Base-by-base conservation (phyloP, 2,113 vertebrate genomes). In the Stigmatopora argus region DNA sequence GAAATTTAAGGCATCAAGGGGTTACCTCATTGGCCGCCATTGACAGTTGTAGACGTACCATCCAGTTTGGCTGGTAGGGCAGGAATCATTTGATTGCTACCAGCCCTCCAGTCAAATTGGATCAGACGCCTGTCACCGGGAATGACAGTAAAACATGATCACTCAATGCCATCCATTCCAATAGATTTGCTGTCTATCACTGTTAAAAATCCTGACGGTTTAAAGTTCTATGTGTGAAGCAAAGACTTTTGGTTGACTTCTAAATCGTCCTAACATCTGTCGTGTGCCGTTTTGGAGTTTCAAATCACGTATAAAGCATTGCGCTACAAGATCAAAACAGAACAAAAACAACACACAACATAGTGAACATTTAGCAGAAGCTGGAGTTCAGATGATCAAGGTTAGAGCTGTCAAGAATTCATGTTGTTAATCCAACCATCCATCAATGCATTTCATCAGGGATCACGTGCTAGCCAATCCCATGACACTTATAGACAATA, bases 341-440 rank as follows among this genome's bases (percentile, higher is more conserved):
- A 71, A 57, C 62, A 4, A 48, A 46, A 17, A 46, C 34, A 52
- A 47, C 11, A 23, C 19, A 61, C 38, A n/a, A 49, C 26, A 63
- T 15, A 5, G 18, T 34, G 46, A 34, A 64, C 46, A 44, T 1
- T n/a, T n/a, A n/a, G 2, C 46, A 47, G 61, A 55, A 62, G 56
- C 56, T 74, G 49, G 8, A 8, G 17, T 19, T 11, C 45, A 23
- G n/a, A 58, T 53, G 11, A 67, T 31, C 55, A 11, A 55, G 14
- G 62, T 14, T 11, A 7, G 10, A 12, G 44, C 2, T 12, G 44
- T 52, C 13, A 51, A 6, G 21, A 26, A 64, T 63, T 6, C 14
- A 19, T 15, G 35, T 13, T 34, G 44, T 23, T 13, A 14, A 23
- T 21, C 26, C 26, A 31, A 56, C 3, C 12, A 5, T 53, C 12